Evolutionary conservation across 2,888 invertebrate species (phyloP), one percentile per base, ranked within the genome.

Genomic region (Hydropsyche betteni): DNA sequence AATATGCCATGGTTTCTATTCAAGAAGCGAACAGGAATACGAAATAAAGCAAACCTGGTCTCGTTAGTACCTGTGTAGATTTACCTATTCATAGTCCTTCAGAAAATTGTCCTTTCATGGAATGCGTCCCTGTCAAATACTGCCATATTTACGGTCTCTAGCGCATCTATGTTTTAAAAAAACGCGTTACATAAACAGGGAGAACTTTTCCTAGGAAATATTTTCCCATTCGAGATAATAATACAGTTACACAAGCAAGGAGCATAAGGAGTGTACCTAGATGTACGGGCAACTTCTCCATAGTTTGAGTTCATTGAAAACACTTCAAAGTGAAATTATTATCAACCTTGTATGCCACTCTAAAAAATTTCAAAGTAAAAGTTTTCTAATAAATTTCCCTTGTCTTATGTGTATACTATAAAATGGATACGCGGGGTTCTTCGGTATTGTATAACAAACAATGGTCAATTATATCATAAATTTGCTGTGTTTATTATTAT

Each of bases 371-470:
- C 10, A 44, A 44, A 8, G 24, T 58, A 8, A 58, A 58, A 58
- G 58, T 58, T 58, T 58, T 24, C 58, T 16, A 58, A 58, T 58
- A 58, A 58, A 58, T 58, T 58, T 58, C 24, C n/a, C 58, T 8
- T 16, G 16, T 24, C 6, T 44, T 24, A 24, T 24, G 24, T 24
- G 24, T 24, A 24, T 24, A 2, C 2, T 24, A 24, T 24, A 2
- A 24, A 24, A 24, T 24, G 24, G 24, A 24, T 24, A 2, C 24
- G 24, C 24, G 24, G 24, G 24, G 2, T 24, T 24, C 24, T 24
- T 24, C 24, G 24, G 24, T 24, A 24, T 2, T 24, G 24, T 24
- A 24, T 24, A 24, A 24, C 2, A 24, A 24, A 24, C 2, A 24
- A 24, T 24, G 24, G 24, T 24, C 24, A 24, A 24, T 24, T 24